Conservation (phyloP, 2,888 invertebrate species). For the Portevinia maculata region DNA sequence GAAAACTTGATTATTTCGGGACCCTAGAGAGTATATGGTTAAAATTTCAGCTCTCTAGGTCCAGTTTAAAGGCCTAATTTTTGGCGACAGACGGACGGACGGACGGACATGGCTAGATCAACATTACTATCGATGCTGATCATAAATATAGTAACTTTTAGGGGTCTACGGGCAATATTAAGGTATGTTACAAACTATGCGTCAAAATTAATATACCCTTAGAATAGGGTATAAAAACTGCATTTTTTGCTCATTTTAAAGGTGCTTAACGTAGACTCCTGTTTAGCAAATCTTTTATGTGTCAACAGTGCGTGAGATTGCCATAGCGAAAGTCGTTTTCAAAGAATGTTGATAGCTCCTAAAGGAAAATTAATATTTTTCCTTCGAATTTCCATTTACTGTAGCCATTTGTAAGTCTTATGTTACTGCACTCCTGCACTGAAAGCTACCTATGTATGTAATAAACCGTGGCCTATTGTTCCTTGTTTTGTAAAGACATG, state of each 20-base stretch:
- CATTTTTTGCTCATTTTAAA: constrained; percentile 6
- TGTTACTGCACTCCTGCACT: constrained; percentile 15
- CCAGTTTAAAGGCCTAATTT: no score
- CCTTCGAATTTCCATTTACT: constrained; percentile 51
- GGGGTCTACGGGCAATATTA: no score
- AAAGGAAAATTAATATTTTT: constrained; percentile 57
- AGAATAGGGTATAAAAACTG: no score
- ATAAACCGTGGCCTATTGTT: constrained; percentile 43
- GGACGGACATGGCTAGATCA: no score
- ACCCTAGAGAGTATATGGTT: no score
- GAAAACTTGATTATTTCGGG: no score
- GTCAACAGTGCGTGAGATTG: constrained; percentile 52
- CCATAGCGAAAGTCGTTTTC: constrained; percentile 43
- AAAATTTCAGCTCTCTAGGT: no score
- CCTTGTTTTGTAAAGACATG: constrained; percentile 28
- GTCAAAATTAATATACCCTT: no score
- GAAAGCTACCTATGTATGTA: constrained; percentile 22
- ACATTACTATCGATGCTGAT: no score
- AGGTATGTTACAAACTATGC: no score
- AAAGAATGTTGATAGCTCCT: constrained; percentile 63
- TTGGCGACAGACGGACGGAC: no score
- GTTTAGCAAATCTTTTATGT: constrained; percentile 43
- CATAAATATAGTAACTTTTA: no score
- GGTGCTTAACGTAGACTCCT: constrained; percentile 10
- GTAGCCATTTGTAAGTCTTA: neutral